These are phyloP conservation scores for Ctenochaetus hawaiiensis DNA, from an alignment of 2,797 vertebrate species.

Conservation along the genomic window DNA sequence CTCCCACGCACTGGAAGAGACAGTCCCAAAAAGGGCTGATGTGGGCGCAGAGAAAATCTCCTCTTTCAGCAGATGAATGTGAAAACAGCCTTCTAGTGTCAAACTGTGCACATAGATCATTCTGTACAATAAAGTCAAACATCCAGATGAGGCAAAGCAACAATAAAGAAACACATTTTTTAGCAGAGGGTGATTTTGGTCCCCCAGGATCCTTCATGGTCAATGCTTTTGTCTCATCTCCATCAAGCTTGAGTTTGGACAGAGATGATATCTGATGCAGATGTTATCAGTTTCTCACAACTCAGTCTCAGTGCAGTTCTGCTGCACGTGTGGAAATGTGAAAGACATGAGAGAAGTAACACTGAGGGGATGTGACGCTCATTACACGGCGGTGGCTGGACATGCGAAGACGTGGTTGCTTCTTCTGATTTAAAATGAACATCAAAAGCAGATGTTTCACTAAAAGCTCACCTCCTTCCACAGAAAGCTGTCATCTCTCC, in stretches of 20 bases:
- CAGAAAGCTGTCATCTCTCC: conserved; percentile 34
- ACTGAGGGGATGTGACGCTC: conserved; percentile 38
- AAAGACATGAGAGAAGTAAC: conserved; percentile 44
- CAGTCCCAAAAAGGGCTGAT: background rate
- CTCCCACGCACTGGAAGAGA: background rate
- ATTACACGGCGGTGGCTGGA: conserved; percentile 26
- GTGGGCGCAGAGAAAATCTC: background rate
- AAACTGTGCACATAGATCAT: background rate
- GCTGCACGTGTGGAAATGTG: conserved; percentile 25
- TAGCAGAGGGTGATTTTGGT: background rate
- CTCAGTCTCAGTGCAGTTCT: conserved; percentile 8
- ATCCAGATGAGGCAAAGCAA: background rate
- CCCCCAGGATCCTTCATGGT: background rate
- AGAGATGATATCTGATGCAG: conserved; percentile 29
- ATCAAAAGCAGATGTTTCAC: conserved; percentile 49
- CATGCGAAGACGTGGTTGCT: conserved; percentile 50
- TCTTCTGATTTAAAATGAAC: conserved; percentile 60
- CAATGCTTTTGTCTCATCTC: background rate
- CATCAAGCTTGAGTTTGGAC: conserved; percentile 1
- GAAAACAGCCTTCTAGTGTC: background rate
- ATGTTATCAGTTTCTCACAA: conserved; percentile 23
- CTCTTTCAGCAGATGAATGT: background rate
- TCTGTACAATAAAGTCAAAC: background rate
- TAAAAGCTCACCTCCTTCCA: conserved; percentile 20
- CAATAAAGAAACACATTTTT: conserved; percentile 1